Evolutionary conservation across 2,888 invertebrate species (phyloP), one percentile per base, ranked within the genome.

Genomic region (Caenorhabditis sinica): DNA sequence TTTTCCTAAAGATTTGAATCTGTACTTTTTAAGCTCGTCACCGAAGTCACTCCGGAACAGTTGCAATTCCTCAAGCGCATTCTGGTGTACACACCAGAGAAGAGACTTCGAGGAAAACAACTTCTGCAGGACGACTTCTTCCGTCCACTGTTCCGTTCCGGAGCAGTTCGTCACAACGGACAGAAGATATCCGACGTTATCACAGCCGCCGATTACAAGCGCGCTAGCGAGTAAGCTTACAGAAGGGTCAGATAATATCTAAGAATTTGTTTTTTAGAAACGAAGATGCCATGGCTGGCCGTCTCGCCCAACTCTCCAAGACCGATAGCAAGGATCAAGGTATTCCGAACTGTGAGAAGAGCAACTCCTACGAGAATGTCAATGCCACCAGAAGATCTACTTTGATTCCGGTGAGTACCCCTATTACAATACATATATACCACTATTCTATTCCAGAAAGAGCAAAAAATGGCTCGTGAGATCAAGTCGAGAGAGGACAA

Each of bases 121-220:
- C 79, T 87, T 11, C 82, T 90, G 20, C 65, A 80, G 20, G 86
- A 89, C 53, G 72, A 83, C 15, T 90, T 84, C 69, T 90, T 90
- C 85, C 72, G 72, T n/a, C 66, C 71, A 15, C 49, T 79, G 20
- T 89, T 83, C 51, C 68, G 53, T 9, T 20, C 80, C 17, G 86
- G 85, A 51, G 86, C 86, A 15, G 73, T 69, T 28, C 80, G 90
- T 30, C 53, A 53, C 49, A 88, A 86, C 40, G 86, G 86, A 0
- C 87, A 86, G 66, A 80, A 74, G 51, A 80, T 90, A n/a, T 61
- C 72, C 15, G 74, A 74, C 3, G 76, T 87, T 5, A 72, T 89
- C 58, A 83, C 89, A 2, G 28, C 76, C 3, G 80, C 76, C 15
- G 88, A 89, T 40, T 77, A 83, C 45, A 74, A 77, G 51, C 60